Base-by-base conservation (phyloP, 2,888 invertebrate species). In the Aplocera efformata region DNA sequence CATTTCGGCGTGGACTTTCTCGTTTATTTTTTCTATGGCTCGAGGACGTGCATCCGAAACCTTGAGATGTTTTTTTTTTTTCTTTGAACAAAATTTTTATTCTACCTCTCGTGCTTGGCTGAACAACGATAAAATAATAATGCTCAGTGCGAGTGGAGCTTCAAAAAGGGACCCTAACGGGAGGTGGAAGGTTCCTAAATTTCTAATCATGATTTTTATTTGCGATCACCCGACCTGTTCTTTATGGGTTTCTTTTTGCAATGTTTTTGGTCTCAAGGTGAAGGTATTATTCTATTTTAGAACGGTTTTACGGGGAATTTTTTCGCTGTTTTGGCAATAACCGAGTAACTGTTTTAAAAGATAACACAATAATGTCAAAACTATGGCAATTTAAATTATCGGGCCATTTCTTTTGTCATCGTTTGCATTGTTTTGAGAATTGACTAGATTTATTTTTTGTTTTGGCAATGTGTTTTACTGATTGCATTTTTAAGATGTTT, bases 41-140 rank as follows among this genome's bases (percentile, higher is more conserved):
- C 67, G 81, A 79, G 84, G 84, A 83, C 88, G 82, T 84, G 84
- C 83, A 84, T 85, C 81, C 77, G 78, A 84, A 82, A 76, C 81
- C 84, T 86, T 82, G 73, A 63, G 69, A 44, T 40, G 48, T 72
- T 84, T 80, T 79, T 73, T 76, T 76, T n/a, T n/a, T n/a, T 76
- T 72, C 62, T 67, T 64, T 50, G 58, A 72, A 80, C 77, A 66
- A 72, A 75, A 75, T 62, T 79, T 75, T 75, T 79, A 73, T 75
- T 73, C 64, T 67, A 66, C 79, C 72, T 77, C 74, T 78, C 75
- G 71, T 75, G 76, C 76, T 73, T 72, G 75, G 72, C 61, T 75
- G 75, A 79, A 73, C 79, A 77, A 68, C 76, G 77, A 82, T 85
- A 79, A 84, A 83, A 83, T 83, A 84, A 84, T 82, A 84, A 82